These are phyloP conservation scores for Hirtodrosophila trivittata DNA, from an alignment of 2,888 invertebrate genomes.

Conservation along the genomic window DNA sequence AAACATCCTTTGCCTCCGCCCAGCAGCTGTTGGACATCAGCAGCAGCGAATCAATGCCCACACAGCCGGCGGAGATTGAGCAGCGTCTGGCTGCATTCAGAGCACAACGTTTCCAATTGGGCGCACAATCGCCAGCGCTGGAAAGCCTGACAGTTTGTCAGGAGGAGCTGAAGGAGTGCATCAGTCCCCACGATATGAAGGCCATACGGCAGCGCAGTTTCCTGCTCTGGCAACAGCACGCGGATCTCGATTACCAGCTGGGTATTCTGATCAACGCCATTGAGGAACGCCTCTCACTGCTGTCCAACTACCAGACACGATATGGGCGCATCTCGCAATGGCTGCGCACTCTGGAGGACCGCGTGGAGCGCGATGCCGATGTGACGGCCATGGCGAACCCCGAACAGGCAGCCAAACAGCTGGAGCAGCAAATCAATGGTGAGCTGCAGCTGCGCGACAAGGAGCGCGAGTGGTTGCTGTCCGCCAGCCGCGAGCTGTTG, in stretches of 20 bases:
- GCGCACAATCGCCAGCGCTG: slow-evolving; percentile 85
- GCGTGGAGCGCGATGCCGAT: slow-evolving; percentile 86
- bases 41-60: slow-evolving; percentile 84
- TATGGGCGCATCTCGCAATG: slow-evolving; percentile 88
- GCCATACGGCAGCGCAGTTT: slow-evolving; percentile 90
- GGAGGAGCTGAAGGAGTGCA: slow-evolving; percentile 92
- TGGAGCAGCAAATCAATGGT: slow-evolving; percentile 90
- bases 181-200: slow-evolving; percentile 93
- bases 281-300: slow-evolving; percentile 89
- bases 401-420: slow-evolving; percentile 88
- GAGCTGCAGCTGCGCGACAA: slow-evolving; percentile 90
- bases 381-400: slow-evolving; percentile 87
- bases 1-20: slow-evolving; percentile 87
- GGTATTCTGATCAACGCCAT: slow-evolving; percentile 89
- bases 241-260: slow-evolving; percentile 91
- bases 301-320: slow-evolving; percentile 89
- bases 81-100: slow-evolving; percentile 87
- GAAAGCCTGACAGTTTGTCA: slow-evolving; percentile 90
- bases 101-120: slow-evolving; percentile 85
- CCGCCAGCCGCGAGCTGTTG: slow-evolving; percentile 88
- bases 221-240: slow-evolving; percentile 91
- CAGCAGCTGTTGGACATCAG: slow-evolving; percentile 86
- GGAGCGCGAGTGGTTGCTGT: slow-evolving; percentile 91
- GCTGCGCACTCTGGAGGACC: slow-evolving; percentile 88
- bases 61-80: slow-evolving; percentile 87